Percentiles rank a stretch among this genome's conserved stretches.
Evolutionary conservation across 2,888 invertebrate genomes (phyloP).

Genomic region (Trilocha varians): DNA sequence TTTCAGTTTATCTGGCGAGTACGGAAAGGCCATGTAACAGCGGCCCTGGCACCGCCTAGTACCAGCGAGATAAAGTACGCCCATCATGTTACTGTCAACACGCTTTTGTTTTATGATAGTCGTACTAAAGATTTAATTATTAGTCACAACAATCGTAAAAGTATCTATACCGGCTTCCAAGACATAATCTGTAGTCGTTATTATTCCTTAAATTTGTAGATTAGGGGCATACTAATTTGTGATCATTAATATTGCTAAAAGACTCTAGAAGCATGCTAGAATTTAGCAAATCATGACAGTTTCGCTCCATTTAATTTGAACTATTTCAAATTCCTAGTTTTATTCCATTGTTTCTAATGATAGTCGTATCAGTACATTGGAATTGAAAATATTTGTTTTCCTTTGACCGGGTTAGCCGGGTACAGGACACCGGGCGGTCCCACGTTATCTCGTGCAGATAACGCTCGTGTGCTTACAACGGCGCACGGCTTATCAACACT

Average conservation of each 20-base stretch:
- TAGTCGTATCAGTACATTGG: no score
- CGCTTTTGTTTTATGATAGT: conserved; percentile 7
- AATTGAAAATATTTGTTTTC: not conserved
- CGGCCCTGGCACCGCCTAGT: conserved; percentile 53
- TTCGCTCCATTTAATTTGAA: no score
- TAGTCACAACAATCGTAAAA: no score
- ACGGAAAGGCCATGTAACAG: conserved; percentile 39
- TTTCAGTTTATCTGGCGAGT: conserved; percentile 44
- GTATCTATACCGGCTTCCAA: no score
- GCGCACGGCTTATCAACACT: conserved; percentile 49
- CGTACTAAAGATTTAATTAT: not conserved
- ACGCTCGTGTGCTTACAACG: conserved; percentile 43
- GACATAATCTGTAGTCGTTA: no score
- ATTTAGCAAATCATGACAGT: no score
- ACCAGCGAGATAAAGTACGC: conserved; percentile 49
- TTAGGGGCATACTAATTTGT: no score
- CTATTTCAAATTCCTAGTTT: no score
- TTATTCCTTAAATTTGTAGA: no score
- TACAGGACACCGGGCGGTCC: conserved; percentile 27
- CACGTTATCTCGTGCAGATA: conserved; percentile 51
- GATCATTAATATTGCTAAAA: no score
- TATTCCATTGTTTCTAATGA: no score
- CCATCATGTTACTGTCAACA: conserved; percentile 30
- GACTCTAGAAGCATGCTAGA: no score
- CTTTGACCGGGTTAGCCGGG: conserved; percentile 8